Percentiles rank a stretch among this genome's conserved stretches.
These are phyloP conservation scores for Drosophila kikkawai DNA, from an alignment of 1,140 invertebrate species.

Conservation along the genomic window DNA sequence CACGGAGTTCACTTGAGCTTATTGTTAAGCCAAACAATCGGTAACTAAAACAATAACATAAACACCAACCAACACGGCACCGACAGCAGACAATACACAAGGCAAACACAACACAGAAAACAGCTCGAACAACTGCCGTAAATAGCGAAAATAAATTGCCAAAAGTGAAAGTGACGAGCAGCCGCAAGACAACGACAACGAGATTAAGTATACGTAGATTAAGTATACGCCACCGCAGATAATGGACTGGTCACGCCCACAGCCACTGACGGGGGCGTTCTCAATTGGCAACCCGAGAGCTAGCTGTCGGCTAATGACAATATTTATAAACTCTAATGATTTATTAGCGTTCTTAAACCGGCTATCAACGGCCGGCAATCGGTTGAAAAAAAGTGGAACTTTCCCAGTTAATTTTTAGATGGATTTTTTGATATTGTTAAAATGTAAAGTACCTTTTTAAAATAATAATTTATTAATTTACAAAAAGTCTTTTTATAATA, in stretches of 20 bases:
- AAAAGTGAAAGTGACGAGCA: conserved; percentile 70
- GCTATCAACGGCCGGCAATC: conserved; percentile 14
- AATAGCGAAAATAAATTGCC: conserved; percentile 70
- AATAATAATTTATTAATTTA: neutral
- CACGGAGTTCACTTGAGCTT: conserved; percentile 42
- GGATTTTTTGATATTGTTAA: neutral
- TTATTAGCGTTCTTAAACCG: conserved; percentile 20
- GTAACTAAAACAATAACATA: conserved; percentile 41
- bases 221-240: conserved; percentile 30
- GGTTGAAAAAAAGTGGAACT: conserved; percentile 16
- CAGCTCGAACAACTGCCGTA: conserved; percentile 38
- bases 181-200: conserved; percentile 15
- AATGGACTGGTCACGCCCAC: conserved; percentile 50
- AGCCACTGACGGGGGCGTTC: conserved; percentile 35
- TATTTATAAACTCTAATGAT: conserved; percentile 55
- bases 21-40: conserved; percentile 54
- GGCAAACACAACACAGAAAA: conserved; percentile 28
- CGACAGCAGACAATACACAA: conserved; percentile 4
- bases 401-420: neutral
- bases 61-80: conserved; percentile 34
- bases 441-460: neutral
- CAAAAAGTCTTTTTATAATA: no score
- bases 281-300: conserved; percentile 21
- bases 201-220: conserved; percentile 39
- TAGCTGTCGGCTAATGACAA: conserved; percentile 51